Base-by-base conservation (phyloP, 2,797 vertebrate species). In the Betta splendens region DNA sequence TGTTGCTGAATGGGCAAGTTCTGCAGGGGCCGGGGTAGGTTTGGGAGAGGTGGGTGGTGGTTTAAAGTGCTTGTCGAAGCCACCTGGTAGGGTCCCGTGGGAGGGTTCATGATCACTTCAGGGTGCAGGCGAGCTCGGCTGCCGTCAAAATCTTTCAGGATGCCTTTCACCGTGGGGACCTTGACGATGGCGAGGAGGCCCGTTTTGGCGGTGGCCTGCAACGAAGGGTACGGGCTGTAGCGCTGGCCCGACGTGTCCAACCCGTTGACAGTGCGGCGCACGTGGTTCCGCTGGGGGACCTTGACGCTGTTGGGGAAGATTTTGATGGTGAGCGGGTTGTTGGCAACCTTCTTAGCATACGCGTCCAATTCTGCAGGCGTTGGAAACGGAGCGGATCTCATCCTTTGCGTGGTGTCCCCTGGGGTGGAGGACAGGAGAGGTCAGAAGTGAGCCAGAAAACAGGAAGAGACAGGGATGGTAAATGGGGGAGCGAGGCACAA, bases 371-470 rank as follows among this genome's bases (percentile, higher is more conserved):
- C 98, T 90, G 98, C 97, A 93, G 98, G 96, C 93, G 97, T 98
- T 90, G 98, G 98, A 94, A 96, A 98, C 89, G 96, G 97, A 95
- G 95, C 92, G 84, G 97, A 95, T 97, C 96, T 98, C 98, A 99
- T 99, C 96, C 98, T 99, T 94, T 97, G 97, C 96, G 95, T 94
- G 95, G 95, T 98, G 94, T 99, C 98, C 97, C 98, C 98, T 99
- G 92, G 1, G 85, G 86, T 13, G 61, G 52, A 58, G 73, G 49
- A 79, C 17, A 73, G 52, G 57, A 74, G 39, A 57, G 58, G 75
- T 42, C 15, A 64, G 47, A 74, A 63, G 56, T 44, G 52, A 48
- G 17, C 55, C 9, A 55, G 48, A 43, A 46, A 66, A 46, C 1
- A 55, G 42, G 35, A 59, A 8, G 42, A 44, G 23, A 49, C 23